Percentiles rank a stretch among this genome's conserved stretches.
These are phyloP conservation scores for Drosophila micromelanica DNA, from an alignment of 1,140 invertebrate genomes.

Conservation along the genomic window DNA sequence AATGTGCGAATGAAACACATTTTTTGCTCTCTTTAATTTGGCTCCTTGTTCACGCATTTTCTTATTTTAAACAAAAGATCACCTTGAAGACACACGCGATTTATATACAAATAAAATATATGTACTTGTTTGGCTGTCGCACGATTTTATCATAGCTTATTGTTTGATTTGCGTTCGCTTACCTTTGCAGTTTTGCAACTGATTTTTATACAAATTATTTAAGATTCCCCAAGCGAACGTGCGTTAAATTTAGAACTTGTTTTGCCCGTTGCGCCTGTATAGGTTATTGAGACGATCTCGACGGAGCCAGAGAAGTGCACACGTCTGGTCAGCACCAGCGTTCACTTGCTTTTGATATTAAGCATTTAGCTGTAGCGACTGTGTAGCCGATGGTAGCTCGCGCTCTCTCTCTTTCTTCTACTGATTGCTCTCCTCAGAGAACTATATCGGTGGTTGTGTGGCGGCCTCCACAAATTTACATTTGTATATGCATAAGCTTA, in stretches of 20 bases:
- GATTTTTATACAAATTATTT: constrained; percentile 62
- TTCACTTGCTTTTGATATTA: constrained; percentile 68
- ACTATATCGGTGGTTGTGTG: constrained; percentile 13
- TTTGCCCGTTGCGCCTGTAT: constrained; percentile 60
- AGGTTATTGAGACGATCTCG: constrained; percentile 60
- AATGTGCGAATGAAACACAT: too few species aligned
- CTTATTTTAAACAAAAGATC: constrained; percentile 35
- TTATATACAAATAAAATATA: not conserved
- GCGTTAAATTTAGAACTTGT: constrained; percentile 80
- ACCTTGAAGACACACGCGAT: constrained; percentile 60
- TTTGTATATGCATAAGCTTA: constrained; percentile 39
- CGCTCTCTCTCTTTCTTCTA: not conserved
- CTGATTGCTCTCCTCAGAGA: constrained; percentile 3
- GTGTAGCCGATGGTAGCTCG: not conserved
- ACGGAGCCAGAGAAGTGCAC: too few species aligned
- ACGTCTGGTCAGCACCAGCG: constrained; percentile 75
- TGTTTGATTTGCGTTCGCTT: constrained; percentile 51
- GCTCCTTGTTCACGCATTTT: constrained; percentile 8
- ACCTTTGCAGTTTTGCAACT: constrained; percentile 71
- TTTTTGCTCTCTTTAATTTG: not conserved
- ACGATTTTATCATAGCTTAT: constrained; percentile 27
- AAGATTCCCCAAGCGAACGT: constrained; percentile 67
- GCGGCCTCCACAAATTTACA: constrained; percentile 16
- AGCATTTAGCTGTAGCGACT: constrained; percentile 44
- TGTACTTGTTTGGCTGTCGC: constrained; percentile 7